Conservation (phyloP, 2,888 invertebrate genomes). For the Laothoe populi region DNA sequence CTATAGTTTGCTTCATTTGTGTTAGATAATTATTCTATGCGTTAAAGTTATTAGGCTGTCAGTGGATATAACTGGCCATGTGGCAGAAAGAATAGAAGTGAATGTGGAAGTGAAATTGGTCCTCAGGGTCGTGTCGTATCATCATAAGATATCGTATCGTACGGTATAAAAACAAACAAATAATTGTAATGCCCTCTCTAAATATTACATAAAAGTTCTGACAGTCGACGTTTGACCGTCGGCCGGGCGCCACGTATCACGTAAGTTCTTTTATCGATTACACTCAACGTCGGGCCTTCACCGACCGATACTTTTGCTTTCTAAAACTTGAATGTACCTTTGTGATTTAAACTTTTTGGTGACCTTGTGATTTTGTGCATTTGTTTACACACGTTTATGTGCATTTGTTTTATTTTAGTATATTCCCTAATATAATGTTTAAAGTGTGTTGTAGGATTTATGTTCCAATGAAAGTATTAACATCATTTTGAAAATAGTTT, state of each 20-base stretch:
- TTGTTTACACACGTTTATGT: not conserved
- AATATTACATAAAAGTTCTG: constrained; percentile 25
- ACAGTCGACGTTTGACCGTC: constrained; percentile 28
- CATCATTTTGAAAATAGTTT: too few species aligned
- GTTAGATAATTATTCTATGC: too few species aligned
- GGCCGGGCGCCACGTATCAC: constrained; percentile 20
- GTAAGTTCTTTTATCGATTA: constrained; percentile 21
- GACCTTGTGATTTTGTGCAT: not conserved
- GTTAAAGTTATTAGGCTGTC: too few species aligned
- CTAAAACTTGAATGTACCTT: constrained; percentile 6
- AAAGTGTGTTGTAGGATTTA: not conserved
- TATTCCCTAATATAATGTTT: not conserved
- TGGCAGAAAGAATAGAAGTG: too few species aligned
- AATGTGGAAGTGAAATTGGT: too few species aligned
- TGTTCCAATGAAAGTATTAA: too few species aligned
- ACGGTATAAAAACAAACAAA: constrained; percentile 20
- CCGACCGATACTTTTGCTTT: constrained; percentile 19
- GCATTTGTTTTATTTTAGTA: not conserved
- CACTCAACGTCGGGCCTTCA: constrained; percentile 13
- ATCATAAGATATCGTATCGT: constrained; percentile 13
- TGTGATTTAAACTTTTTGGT: constrained; percentile 11
- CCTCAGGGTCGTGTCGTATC: too few species aligned
- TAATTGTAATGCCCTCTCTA: constrained; percentile 21
- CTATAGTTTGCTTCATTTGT: too few species aligned
- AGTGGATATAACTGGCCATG: too few species aligned